These are phyloP conservation scores for Pachyramphus minor DNA, from an alignment of 2,113 vertebrate genomes.

Conservation along the genomic window DNA sequence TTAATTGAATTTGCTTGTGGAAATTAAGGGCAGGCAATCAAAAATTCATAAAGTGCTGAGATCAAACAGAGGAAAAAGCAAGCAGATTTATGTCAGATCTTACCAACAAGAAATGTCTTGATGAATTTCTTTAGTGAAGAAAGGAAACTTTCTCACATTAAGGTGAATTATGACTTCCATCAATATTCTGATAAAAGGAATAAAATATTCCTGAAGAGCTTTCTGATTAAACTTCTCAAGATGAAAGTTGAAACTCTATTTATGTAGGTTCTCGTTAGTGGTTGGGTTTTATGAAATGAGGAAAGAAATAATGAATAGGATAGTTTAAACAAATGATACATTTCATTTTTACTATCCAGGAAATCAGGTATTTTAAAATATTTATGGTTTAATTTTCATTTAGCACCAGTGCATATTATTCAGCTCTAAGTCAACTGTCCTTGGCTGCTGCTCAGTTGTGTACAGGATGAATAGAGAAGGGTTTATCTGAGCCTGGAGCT, in stretches of 20 bases:
- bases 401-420: neutral
- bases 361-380: conserved; percentile 45
- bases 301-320: neutral
- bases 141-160: conserved; percentile 23
- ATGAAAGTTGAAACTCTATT: conserved; percentile 42
- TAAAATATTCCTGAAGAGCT: conserved; percentile 14
- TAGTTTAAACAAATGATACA: conserved; percentile 38
- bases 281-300: neutral
- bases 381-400: conserved; percentile 50
- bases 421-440: conserved; percentile 13
- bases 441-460: conserved; percentile 3
- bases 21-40: conserved; percentile 29
- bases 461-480: neutral
- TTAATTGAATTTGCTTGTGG: conserved; percentile 47
- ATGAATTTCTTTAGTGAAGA: conserved; percentile 18
- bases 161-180: conserved; percentile 43
- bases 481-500: neutral
- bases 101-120: neutral
- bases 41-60: conserved; percentile 37
- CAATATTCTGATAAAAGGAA: conserved; percentile 43
- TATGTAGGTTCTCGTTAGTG: neutral
- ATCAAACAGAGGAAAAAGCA: conserved; percentile 33
- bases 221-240: conserved; percentile 23
- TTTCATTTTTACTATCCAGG: conserved; percentile 36
- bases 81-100: conserved; percentile 2